Percentiles rank a stretch among this genome's conserved stretches.
Evolutionary conservation across 1,140 invertebrate species (phyloP).

Genomic region (Plutomurus gul): DNA sequence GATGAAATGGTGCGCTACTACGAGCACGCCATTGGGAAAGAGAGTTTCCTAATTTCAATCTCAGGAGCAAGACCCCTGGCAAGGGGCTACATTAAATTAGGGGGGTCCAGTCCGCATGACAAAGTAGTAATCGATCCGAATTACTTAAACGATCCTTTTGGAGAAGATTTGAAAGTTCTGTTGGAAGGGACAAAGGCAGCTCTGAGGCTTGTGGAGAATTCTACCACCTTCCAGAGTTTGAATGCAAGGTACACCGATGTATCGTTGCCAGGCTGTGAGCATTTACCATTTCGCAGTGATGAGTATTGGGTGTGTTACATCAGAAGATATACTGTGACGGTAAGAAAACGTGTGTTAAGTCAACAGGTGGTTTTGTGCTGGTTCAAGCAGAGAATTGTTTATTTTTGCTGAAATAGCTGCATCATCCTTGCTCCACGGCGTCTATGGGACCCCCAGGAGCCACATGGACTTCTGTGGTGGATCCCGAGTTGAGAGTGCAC

Average conservation of each 20-base stretch:
- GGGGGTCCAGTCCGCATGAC: slow-evolving; percentile 69
- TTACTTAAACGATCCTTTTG: slow-evolving; percentile 70
- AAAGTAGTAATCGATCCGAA: slow-evolving; percentile 81
- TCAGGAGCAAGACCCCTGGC: slow-evolving; percentile 66
- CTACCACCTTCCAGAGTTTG: slow-evolving; percentile 64
- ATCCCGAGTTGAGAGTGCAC: slow-evolving; percentile 54
- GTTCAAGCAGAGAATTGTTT: no score
- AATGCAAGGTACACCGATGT: slow-evolving; percentile 65
- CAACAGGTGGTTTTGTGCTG: no score
- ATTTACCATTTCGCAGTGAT: slow-evolving; percentile 67
- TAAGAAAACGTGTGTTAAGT: no score
- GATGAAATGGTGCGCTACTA: neutral
- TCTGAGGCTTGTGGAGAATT: slow-evolving; percentile 62
- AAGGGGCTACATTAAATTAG: slow-evolving; percentile 70
- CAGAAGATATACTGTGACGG: slow-evolving; percentile 60
- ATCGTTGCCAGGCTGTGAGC: slow-evolving; percentile 69
- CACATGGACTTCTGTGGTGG: slow-evolving; percentile 55
- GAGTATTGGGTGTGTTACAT: slow-evolving; percentile 74
- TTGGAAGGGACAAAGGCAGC: slow-evolving; percentile 66
- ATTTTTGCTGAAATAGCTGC: no score
- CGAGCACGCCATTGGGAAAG: neutral
- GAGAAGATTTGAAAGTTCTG: slow-evolving; percentile 63
- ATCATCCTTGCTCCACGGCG: slow-evolving; percentile 68
- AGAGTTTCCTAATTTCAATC: neutral
- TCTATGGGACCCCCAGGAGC: slow-evolving; percentile 71